Evolutionary conservation across 1,140 invertebrate species (phyloP).

Genomic region (Conopomorpha cramerella): DNA sequence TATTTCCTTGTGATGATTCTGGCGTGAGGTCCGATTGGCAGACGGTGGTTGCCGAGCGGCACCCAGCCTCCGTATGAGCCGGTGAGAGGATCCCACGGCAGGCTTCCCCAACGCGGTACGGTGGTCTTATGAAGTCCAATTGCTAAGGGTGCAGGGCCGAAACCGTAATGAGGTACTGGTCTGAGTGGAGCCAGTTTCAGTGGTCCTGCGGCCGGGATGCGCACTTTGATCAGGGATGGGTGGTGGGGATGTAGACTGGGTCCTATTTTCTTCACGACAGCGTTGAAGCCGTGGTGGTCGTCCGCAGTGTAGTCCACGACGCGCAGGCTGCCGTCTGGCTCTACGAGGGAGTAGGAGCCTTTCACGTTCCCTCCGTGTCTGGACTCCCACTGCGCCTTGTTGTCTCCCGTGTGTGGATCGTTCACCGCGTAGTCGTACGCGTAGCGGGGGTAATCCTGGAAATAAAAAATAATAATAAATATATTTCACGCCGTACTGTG

Average conservation of each 20-base stretch:
- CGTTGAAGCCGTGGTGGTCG: constrained; percentile 59
- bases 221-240: constrained; percentile 4
- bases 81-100: constrained; percentile 32
- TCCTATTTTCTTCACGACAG: constrained; percentile 59
- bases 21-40: constrained; percentile 12
- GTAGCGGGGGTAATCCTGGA: constrained; percentile 37
- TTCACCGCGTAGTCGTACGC: constrained; percentile 59
- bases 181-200: constrained; percentile 8
- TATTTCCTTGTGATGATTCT: constrained; percentile 29
- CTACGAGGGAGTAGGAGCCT: constrained; percentile 62
- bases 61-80: constrained; percentile 42
- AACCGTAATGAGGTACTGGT: constrained; percentile 16
- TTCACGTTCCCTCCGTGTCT: constrained; percentile 55
- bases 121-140: constrained; percentile 13
- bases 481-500: too few relatives aligned
- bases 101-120: constrained; percentile 20
- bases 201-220: constrained; percentile 7
- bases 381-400: constrained; percentile 61
- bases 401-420: constrained; percentile 58
- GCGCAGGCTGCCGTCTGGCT: constrained; percentile 63
- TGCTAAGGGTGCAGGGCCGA: constrained; percentile 12
- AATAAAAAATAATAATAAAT: too few relatives aligned
- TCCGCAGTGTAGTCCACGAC: constrained; percentile 65
- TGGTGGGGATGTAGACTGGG: constrained; percentile 26
- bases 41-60: constrained; percentile 8